These are phyloP conservation scores for Delphinus delphis DNA, from an alignment of 2,113 vertebrate species.

Conservation along the genomic window DNA sequence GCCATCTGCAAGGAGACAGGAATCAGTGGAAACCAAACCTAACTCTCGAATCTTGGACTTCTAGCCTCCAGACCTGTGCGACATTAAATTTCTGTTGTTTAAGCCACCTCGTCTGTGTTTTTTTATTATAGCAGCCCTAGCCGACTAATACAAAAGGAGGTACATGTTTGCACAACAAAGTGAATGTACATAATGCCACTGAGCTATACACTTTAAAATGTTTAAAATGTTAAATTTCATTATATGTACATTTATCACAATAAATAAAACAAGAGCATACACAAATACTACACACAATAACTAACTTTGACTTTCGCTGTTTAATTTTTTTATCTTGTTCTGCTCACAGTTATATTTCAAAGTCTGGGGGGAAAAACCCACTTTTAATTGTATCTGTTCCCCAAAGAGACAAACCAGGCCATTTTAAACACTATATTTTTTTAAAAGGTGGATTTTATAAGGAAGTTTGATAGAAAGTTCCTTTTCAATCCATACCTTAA, in stretches of 20 bases:
- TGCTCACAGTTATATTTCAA: not conserved
- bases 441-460: not conserved
- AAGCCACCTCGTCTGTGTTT: not conserved
- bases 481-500: not conserved
- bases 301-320: not conserved
- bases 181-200: not conserved
- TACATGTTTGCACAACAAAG: not conserved
- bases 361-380: not conserved
- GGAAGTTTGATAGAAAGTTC: not conserved
- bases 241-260: not conserved
- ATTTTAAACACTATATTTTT: not conserved
- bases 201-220: not conserved
- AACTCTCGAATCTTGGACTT: not conserved
- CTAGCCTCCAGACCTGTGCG: not conserved
- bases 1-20: not conserved
- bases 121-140: not conserved
- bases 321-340: not conserved
- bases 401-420: not conserved
- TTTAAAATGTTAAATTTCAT: not conserved
- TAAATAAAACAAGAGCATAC: not conserved
- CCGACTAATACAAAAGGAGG: not conserved
- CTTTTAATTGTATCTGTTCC: not conserved
- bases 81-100: not conserved
- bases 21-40: not conserved
- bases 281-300: not conserved